Conservation (phyloP, 2,797 vertebrate genomes). For the Sciurus vulgaris region DNA sequence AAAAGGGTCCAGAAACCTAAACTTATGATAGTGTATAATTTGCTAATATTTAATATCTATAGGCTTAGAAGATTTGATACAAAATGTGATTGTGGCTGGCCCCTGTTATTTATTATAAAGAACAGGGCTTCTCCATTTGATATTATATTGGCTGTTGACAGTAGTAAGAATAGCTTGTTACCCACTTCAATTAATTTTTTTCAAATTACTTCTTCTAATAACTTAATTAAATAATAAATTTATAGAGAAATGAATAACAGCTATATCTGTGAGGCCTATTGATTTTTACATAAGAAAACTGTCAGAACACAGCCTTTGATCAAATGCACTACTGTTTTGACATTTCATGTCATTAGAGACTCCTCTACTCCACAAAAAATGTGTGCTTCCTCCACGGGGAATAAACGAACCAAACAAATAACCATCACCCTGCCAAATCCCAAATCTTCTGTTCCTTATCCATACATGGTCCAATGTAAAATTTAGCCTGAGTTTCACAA, state of each 20-base stretch:
- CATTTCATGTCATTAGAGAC: background rate
- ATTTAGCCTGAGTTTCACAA: background rate
- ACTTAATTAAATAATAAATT: background rate
- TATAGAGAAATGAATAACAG: background rate
- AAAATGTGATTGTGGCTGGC: background rate
- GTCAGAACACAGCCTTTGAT: background rate
- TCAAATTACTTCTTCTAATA: background rate
- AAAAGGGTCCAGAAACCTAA: background rate
- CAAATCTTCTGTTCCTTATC: background rate
- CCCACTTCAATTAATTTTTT: background rate
- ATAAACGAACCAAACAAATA: background rate
- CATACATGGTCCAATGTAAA: background rate
- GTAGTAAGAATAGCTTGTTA: background rate
- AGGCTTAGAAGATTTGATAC: accelerated
- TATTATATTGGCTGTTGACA: background rate
- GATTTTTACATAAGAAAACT: too few relatives aligned
- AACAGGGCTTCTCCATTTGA: background rate
- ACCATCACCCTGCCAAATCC: background rate
- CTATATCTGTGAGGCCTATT: background rate
- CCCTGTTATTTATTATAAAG: background rate
- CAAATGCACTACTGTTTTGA: background rate
- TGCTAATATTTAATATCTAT: background rate
- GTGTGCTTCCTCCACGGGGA: background rate
- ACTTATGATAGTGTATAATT: background rate
- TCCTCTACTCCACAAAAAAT: background rate